These are phyloP conservation scores for Phaethon lepturus DNA, from an alignment of 2,113 vertebrate genomes.

Conservation along the genomic window DNA sequence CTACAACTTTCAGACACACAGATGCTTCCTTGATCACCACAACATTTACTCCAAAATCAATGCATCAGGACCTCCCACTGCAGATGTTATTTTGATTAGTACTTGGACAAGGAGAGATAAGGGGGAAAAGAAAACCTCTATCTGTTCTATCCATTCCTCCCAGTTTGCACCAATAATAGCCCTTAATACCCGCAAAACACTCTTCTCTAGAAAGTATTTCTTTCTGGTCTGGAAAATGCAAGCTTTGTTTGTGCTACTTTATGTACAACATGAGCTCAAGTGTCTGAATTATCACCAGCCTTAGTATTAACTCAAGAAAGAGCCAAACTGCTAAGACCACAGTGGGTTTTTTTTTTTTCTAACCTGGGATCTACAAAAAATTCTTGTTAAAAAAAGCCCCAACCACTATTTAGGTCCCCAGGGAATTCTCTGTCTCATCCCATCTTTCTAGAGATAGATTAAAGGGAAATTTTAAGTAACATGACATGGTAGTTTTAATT, in stretches of 20 bases:
- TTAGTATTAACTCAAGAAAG: neutral
- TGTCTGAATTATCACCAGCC: neutral
- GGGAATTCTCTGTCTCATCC: neutral
- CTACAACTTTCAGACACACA: neutral
- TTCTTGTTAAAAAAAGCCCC: neutral
- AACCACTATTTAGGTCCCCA: neutral
- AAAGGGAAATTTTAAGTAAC: neutral
- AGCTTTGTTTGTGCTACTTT: neutral
- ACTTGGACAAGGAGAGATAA: neutral
- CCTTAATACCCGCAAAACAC: neutral
- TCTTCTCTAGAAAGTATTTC: neutral
- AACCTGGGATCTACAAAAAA: neutral
- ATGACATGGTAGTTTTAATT: conserved; percentile 22
- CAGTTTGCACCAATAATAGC: neutral
- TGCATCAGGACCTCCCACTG: neutral
- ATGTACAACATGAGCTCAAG: neutral
- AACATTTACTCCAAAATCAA: neutral
- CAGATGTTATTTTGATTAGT: neutral
- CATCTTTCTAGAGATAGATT: neutral
- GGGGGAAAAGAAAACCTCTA: neutral
- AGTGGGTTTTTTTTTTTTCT: neutral
- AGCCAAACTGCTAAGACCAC: neutral
- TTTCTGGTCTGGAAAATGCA: neutral
- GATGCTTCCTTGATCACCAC: neutral
- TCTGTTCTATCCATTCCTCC: neutral